A percentile compares a stretch with the other conserved stretches of the same genome.
Evolutionary conservation across 2,113 vertebrate genomes (phyloP).

Genomic region (Andinoacara biseriatus): DNA sequence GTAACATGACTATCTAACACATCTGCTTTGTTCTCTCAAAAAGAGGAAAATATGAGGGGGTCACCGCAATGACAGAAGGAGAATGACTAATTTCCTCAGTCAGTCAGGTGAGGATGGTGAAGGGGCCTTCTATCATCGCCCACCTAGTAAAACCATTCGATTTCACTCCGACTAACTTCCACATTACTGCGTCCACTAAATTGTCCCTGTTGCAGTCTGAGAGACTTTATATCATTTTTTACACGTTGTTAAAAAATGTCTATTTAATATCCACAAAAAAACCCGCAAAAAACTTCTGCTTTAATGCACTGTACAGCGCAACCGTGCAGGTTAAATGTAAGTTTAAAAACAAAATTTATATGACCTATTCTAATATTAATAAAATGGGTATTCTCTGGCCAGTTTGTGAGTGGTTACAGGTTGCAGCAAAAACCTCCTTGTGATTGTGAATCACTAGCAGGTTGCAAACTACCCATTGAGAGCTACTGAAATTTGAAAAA

Average conservation of each 20-base stretch:
- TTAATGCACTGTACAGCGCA: not conserved
- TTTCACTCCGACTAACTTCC: constrained; percentile 60
- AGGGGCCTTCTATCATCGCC: constrained; percentile 45
- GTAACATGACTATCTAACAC: constrained; percentile 15
- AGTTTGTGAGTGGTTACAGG: not conserved
- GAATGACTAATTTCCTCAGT: constrained; percentile 48
- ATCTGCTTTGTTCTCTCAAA: constrained; percentile 52
- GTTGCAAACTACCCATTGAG: not conserved
- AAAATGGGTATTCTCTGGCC: not conserved
- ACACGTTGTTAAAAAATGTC: not conserved
- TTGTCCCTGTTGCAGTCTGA: not conserved
- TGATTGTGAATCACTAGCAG: not conserved
- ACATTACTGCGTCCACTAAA: constrained; percentile 22
- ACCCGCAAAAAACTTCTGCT: not conserved
- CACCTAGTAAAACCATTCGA: constrained; percentile 49
- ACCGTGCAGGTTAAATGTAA: not conserved
- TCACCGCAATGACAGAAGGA: constrained; percentile 28
- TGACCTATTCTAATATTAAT: too few species aligned
- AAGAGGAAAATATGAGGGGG: constrained; percentile 33
- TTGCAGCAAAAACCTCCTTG: not conserved
- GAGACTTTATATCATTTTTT: not conserved
- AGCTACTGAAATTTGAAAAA: not conserved
- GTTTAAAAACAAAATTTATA: not conserved
- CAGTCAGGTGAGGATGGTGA: constrained; percentile 56
- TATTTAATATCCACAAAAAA: not conserved